These are phyloP conservation scores for Allolobophora icterica DNA, from an alignment of 2,888 invertebrate genomes.

Conservation along the genomic window DNA sequence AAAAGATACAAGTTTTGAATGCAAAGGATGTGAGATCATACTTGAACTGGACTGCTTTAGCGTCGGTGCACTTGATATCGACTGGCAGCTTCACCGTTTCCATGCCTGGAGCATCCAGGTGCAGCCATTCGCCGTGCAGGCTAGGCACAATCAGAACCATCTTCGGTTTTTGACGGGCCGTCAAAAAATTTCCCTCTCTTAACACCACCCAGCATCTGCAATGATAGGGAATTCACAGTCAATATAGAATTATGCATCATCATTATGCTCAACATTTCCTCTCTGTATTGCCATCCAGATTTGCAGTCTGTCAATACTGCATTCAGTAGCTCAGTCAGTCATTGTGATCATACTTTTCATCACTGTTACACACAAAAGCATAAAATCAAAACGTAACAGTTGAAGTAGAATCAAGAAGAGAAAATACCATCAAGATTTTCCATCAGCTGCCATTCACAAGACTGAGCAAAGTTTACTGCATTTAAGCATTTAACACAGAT, in stretches of 20 bases:
- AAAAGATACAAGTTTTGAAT: background rate
- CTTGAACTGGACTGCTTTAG: background rate
- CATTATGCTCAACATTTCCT: no score
- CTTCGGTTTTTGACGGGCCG: conserved; percentile 51
- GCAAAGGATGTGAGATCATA: background rate
- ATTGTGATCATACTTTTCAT: no score
- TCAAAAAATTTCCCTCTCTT: conserved; percentile 50
- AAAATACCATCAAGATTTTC: no score
- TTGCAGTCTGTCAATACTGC: no score
- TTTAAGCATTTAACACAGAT: background rate
- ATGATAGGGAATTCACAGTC: background rate
- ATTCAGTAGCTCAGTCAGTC: no score
- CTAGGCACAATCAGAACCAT: conserved; percentile 51
- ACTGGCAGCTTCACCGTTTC: background rate
- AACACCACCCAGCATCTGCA: conserved; percentile 52
- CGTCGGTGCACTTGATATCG: background rate
- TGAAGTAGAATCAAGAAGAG: no score
- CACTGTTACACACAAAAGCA: no score
- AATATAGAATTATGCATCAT: background rate
- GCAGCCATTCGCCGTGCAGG: conserved; percentile 48
- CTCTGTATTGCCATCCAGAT: no score
- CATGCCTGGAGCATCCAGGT: conserved; percentile 52
- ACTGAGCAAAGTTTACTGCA: no score
- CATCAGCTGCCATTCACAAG: no score
- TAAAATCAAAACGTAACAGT: no score